Evolutionary conservation across 2,888 invertebrate species (phyloP), one percentile per base, ranked within the genome.

Genomic region (Leucophenga montana): DNA sequence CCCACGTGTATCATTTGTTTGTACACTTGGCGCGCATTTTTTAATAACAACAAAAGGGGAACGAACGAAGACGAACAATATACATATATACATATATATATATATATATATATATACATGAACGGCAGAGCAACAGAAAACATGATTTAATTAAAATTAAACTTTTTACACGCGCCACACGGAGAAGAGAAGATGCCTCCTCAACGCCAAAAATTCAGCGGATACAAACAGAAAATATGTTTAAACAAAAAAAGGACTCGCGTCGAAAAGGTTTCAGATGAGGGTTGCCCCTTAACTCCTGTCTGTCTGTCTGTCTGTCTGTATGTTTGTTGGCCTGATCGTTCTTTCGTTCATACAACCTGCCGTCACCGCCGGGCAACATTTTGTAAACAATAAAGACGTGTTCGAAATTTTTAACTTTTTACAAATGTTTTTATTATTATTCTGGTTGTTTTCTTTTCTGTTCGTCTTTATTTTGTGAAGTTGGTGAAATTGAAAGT

Each of bases 141-240:
- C 82, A 82, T 82, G 82, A 81, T 82, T 82, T 82, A 82, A 82
- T 82, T 82, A 82, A 82, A 82, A 82, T 80, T 82, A 81, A 82
- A 82, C 78, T 80, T 82, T 66, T 69, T 65, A 56, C 53, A 48
- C n/a, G n/a, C 13, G 14, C 56, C 50, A 39, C 11, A 39, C 9
- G 39, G 11, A 8, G 39, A 39, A 39, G 9, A 11, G 39, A 39
- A 39, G 39, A 39, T 39, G 39, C 39, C 11, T 11, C 39, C 11
- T 11, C 39, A 39, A 39, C 3, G 39, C 39, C 39, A 39, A 39
- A 39, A 39, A 39, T 39, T 39, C 39, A 11, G 39, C 39, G 39
- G 11, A 50, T 18, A 50, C 13, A n/a, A 50, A 50, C 16, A 50
- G 16, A 50, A 18, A 18, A 50, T 50, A 50, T 50, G 50, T 50